Evolutionary conservation across 2,888 invertebrate genomes (phyloP).

Genomic region (Hetaerina titia): DNA sequence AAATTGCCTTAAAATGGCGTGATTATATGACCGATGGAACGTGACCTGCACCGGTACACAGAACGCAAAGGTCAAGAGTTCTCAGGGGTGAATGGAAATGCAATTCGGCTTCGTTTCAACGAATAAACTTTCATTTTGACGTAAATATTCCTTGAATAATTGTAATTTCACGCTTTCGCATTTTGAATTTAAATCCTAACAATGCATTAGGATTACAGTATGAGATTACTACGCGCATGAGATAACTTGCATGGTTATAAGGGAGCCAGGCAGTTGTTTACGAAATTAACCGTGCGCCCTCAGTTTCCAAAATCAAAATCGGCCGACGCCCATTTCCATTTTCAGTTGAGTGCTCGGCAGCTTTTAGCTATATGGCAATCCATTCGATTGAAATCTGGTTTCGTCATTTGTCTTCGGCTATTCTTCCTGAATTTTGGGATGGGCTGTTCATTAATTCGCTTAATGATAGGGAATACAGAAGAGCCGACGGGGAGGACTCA

Average conservation of each 20-base stretch:
- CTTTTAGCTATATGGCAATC: conserved; percentile 15
- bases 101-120: background rate
- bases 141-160: background rate
- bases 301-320: background rate
- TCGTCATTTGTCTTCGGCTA: conserved; percentile 33
- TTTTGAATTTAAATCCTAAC: background rate
- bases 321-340: background rate
- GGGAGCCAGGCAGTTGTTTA: background rate
- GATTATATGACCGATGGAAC: background rate
- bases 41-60: background rate
- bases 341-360: background rate
- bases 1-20: background rate
- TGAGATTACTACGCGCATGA: background rate
- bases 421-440: conserved; percentile 25
- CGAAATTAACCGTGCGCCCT: background rate
- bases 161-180: background rate
- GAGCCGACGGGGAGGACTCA: background rate
- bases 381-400: conserved; percentile 35
- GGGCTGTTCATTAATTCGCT: conserved; percentile 16
- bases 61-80: background rate
- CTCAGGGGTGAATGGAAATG: too few relatives aligned
- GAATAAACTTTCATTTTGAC: background rate
- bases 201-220: background rate
- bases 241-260: background rate
- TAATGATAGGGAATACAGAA: conserved; percentile 4